These are phyloP conservation scores for Gambusia affinis DNA, from an alignment of 2,113 vertebrate species.

Conservation along the genomic window DNA sequence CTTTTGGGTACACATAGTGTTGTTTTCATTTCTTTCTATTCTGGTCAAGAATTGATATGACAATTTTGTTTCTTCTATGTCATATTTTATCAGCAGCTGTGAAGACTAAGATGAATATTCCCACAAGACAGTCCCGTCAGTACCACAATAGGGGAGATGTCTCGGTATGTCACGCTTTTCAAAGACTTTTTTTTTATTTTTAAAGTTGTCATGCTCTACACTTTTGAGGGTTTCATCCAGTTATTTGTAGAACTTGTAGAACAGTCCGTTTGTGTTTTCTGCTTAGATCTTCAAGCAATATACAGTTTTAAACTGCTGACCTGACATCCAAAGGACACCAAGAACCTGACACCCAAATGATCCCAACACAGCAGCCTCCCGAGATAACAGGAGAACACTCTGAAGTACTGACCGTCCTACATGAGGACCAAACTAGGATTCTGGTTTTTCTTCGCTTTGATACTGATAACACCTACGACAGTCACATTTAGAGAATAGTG, in stretches of 20 bases:
- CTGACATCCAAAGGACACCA: conserved; percentile 11
- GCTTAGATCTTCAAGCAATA: background rate
- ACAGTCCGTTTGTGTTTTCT: background rate
- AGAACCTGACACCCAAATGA: background rate
- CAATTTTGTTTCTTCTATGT: background rate
- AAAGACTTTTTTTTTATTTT: conserved; percentile 34
- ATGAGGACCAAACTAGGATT: background rate
- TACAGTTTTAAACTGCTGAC: conserved; percentile 5
- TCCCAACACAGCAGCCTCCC: background rate
- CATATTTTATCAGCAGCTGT: background rate
- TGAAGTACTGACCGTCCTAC: background rate
- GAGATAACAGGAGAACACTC: background rate
- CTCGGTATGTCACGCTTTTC: no score
- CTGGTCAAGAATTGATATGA: background rate
- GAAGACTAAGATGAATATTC: background rate
- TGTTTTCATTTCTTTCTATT: no score
- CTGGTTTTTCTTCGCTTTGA: background rate
- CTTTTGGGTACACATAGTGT: background rate
- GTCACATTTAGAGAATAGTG: background rate
- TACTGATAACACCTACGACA: background rate
- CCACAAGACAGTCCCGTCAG: background rate
- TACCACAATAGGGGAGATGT: conserved; percentile 14
- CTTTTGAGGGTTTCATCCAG: conserved; percentile 7
- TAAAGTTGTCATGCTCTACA: background rate
- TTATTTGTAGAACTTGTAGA: background rate